Percentiles rank a stretch among this genome's conserved stretches.
Conservation (phyloP, 2,113 vertebrate species). For the Pomatostomus ruficeps region DNA sequence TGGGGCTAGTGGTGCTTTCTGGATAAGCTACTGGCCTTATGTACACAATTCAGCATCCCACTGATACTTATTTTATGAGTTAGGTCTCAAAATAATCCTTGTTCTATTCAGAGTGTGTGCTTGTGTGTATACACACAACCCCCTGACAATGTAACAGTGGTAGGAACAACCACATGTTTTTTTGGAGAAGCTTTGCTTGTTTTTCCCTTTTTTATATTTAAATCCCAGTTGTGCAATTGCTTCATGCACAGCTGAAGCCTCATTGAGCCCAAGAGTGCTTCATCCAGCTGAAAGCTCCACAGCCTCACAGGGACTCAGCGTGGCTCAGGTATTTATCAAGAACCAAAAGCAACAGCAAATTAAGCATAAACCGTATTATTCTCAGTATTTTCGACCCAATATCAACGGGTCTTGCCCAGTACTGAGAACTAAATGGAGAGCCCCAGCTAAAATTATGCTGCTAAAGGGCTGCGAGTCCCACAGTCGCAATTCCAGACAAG, state of each 20-base stretch:
- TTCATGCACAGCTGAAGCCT: not conserved
- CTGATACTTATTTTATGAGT: not conserved
- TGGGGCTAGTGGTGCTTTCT: not conserved
- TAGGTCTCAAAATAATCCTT: not conserved
- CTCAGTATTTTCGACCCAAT: not conserved
- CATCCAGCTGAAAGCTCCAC: not conserved
- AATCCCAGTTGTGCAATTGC: not conserved
- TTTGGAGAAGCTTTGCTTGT: not conserved
- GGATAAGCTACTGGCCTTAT: not conserved
- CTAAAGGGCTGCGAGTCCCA: not conserved
- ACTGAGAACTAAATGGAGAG: not conserved
- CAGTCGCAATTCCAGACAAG: not conserved
- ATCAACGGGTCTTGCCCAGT: not conserved
- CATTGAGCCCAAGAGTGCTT: not conserved
- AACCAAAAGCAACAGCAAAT: not conserved
- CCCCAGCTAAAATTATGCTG: not conserved
- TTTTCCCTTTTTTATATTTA: not conserved
- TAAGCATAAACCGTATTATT: not conserved
- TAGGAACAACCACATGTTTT: not conserved
- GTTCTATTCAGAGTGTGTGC: not conserved
- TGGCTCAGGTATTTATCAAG: not conserved
- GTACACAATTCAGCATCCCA: not conserved
- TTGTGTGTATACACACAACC: not conserved
- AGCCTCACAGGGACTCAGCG: rapidly evolving
- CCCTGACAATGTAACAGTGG: not conserved